Evolutionary conservation across 2,888 invertebrate genomes (phyloP), one percentile per base, ranked within the genome.

Genomic region (Hylaea fasciaria): DNA sequence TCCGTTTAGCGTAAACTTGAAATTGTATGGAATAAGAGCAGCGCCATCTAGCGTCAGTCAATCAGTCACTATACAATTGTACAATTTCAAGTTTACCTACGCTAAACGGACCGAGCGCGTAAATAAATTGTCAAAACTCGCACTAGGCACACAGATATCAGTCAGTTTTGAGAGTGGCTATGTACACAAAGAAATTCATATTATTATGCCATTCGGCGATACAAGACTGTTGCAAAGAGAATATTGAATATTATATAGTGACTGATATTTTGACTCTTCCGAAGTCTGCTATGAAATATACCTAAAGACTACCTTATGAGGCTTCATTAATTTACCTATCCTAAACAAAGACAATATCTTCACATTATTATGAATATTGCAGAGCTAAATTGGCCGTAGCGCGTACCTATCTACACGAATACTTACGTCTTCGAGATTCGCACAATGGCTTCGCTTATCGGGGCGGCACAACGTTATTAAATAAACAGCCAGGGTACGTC

Each of bases 381-480:
- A 60, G 43, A 66, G 57, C 47, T 61, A 66, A 64, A 65, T 65
- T 64, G 54, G 62, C 57, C 44, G 47, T 63, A 60, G 49, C 62
- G 46, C 47, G 52, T 55, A 63, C 51, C 51, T 63, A 66, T 75
- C 74, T 75, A 70, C 62, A 58, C 45, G 39, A 65, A 66, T 68
- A 53, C 61, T 67, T 64, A 65, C 57, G 68, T 70, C 77, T 78
- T 67, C 67, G 64, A 74, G 77, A 76, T 75, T 76, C 76, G 52
- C 61, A 87, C 85, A 87, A 88, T 87, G 80, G 81, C 72, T 62
- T 64, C 79, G 82, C 83, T 87, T 88, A 89, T 88, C 87, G 78
- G 80, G 64, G 75, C 80, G 74, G 80, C 77, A 79, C 88, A 84
- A 85, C 81, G 83, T 85, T 89, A 88, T 89, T 89, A 87, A 87